phyloP scores from a whole-genome alignment of 2,888 invertebrate species.

The Marasmarcha lunaedactyla region DNA sequence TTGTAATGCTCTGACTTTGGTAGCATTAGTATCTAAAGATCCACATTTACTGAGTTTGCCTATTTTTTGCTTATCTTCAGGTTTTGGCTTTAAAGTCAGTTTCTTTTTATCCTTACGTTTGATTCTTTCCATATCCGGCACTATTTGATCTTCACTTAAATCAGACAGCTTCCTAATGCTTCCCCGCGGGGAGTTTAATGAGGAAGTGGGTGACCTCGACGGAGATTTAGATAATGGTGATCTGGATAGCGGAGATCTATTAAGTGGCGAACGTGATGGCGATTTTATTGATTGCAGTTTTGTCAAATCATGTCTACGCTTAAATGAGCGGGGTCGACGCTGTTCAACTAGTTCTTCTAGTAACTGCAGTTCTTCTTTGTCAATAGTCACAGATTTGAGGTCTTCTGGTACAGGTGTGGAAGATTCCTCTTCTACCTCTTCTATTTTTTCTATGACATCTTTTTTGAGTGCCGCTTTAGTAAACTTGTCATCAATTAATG shows the following conservation, averaged over 20 bases:
- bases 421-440: constrained; percentile 69
- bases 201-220: constrained; percentile 63
- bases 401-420: constrained; percentile 36
- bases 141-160: constrained; percentile 63
- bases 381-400: constrained; percentile 61
- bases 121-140: constrained; percentile 60
- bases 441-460: constrained; percentile 50
- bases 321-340: constrained; percentile 59
- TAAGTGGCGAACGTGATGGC: constrained; percentile 57
- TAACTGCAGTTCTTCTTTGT: constrained; percentile 68
- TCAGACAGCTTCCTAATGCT: constrained; percentile 63
- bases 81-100: constrained; percentile 50
- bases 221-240: constrained; percentile 64
- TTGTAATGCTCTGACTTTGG: constrained; percentile 53
- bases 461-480: constrained; percentile 29
- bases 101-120: constrained; percentile 62
- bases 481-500: constrained; percentile 51
- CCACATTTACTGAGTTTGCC: constrained; percentile 60
- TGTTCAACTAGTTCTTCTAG: constrained; percentile 66
- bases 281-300: constrained; percentile 51
- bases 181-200: constrained; percentile 61
- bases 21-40: constrained; percentile 59
- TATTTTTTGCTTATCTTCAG: constrained; percentile 53
- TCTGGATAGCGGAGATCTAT: constrained; percentile 53
- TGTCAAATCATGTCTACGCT: constrained; percentile 51